Conservation (phyloP, 2,113 vertebrate species). For the Chaetops frenatus region DNA sequence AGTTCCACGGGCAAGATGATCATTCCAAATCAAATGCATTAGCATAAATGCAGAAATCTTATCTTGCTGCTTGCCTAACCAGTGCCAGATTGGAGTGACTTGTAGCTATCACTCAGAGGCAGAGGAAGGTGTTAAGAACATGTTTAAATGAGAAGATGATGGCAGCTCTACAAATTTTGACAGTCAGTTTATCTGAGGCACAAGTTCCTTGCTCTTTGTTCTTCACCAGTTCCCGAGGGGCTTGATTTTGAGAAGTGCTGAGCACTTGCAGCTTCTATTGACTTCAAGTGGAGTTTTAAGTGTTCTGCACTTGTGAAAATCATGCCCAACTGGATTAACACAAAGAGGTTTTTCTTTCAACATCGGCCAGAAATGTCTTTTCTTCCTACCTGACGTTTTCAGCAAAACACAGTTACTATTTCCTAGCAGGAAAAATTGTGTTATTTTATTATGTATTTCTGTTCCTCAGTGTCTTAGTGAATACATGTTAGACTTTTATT, state of each 20-base stretch:
- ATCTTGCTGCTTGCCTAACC: slow-evolving; percentile 40
- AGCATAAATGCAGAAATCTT: slow-evolving; percentile 51
- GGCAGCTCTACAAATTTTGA: slow-evolving; percentile 63
- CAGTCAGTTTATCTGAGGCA: slow-evolving; percentile 54
- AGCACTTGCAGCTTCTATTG: slow-evolving; percentile 59
- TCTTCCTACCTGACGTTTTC: slow-evolving; percentile 24
- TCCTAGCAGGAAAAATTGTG: neutral
- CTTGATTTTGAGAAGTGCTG: slow-evolving; percentile 53
- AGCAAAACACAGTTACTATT: slow-evolving; percentile 10
- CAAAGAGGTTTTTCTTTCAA: slow-evolving; percentile 50
- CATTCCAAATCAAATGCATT: slow-evolving; percentile 28
- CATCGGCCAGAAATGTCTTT: slow-evolving; percentile 20
- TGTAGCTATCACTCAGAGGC: slow-evolving; percentile 61
- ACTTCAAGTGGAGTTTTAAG: slow-evolving; percentile 62
- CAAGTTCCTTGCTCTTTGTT: slow-evolving; percentile 64
- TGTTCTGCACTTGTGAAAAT: slow-evolving; percentile 50
- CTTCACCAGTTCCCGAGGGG: slow-evolving; percentile 28
- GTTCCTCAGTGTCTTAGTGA: neutral
- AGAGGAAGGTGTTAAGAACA: slow-evolving; percentile 60
- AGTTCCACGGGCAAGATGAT: neutral
- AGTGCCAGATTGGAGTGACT: slow-evolving; percentile 61
- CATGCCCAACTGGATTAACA: slow-evolving; percentile 51
- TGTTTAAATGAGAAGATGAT: slow-evolving; percentile 57
- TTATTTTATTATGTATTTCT: neutral
- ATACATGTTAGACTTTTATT: neutral